Evolutionary conservation across 2,113 vertebrate species (phyloP).

Genomic region (Oncorhynchus gorbuscha): DNA sequence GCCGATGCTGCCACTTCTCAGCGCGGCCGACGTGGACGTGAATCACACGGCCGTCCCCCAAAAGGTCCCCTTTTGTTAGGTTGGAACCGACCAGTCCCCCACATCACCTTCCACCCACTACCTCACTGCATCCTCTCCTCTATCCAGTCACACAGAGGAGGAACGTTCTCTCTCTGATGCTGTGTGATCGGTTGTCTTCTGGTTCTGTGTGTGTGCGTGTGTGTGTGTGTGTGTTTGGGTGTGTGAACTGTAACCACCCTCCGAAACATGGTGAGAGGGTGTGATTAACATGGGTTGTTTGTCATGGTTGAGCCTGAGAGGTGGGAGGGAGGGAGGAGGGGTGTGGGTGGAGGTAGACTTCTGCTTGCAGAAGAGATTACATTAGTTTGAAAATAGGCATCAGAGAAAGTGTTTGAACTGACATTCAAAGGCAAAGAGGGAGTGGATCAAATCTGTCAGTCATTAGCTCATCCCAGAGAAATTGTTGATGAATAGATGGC

Average conservation of each 20-base stretch:
- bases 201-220: slow-evolving; percentile 29
- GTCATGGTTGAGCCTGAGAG: slow-evolving; percentile 24
- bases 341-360: no score
- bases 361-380: no score
- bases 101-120: slow-evolving; percentile 22
- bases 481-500: no score
- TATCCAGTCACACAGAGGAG: slow-evolving; percentile 20
- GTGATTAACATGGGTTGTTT: slow-evolving; percentile 61
- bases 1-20: slow-evolving; percentile 6
- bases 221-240: slow-evolving; percentile 9
- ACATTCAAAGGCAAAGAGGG: no score
- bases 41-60: slow-evolving; percentile 36
- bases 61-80: slow-evolving; percentile 58
- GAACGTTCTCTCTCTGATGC: slow-evolving; percentile 15
- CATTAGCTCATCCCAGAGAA: no score
- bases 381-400: no score
- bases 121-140: neutral
- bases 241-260: slow-evolving; percentile 54
- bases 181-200: slow-evolving; percentile 57
- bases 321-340: no score
- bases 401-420: no score
- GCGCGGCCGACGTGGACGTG: slow-evolving; percentile 32
- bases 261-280: slow-evolving; percentile 34
- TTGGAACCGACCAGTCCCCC: slow-evolving; percentile 14
- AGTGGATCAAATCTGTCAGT: no score